Conservation (phyloP, 2,797 vertebrate genomes). For the Loris lydekkerianus region DNA sequence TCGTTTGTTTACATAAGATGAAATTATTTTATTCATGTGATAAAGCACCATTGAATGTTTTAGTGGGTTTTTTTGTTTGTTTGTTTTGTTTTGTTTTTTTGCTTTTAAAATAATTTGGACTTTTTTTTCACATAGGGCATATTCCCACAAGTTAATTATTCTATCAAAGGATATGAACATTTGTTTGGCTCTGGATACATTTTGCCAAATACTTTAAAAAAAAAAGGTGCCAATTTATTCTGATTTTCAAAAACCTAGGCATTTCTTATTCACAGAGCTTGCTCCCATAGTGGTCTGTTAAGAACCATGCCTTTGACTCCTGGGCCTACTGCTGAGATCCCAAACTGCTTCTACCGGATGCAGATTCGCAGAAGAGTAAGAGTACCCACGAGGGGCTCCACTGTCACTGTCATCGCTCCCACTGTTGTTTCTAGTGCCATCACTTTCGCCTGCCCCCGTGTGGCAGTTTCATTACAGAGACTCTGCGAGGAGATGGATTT, state of each 20-base stretch:
- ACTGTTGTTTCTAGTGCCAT: not conserved
- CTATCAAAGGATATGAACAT: not conserved
- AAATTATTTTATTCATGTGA: slow-evolving; percentile 26
- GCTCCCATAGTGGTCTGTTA: not conserved
- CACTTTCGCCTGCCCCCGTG: not conserved
- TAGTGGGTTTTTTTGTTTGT: too few species aligned
- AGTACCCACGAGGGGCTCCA: not conserved
- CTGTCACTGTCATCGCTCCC: accelerated
- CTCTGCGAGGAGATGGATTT: not conserved
- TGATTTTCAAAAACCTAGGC: not conserved
- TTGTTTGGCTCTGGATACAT: not conserved
- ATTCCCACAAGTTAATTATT: not conserved
- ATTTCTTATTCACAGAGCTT: not conserved
- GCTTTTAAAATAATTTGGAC: slow-evolving; percentile 3
- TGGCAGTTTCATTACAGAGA: not conserved
- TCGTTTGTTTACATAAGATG: not conserved
- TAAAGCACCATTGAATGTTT: not conserved
- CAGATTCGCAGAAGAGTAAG: not conserved
- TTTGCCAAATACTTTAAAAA: not conserved
- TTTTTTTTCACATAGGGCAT: not conserved
- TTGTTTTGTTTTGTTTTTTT: not conserved
- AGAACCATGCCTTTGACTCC: not conserved
- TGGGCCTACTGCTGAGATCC: not conserved
- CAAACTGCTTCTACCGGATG: not conserved
- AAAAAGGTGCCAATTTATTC: not conserved